Percentiles rank a stretch among this genome's conserved stretches.
These are phyloP conservation scores for Thymelicus acteon DNA, from an alignment of 2,888 invertebrate species.

Conservation along the genomic window DNA sequence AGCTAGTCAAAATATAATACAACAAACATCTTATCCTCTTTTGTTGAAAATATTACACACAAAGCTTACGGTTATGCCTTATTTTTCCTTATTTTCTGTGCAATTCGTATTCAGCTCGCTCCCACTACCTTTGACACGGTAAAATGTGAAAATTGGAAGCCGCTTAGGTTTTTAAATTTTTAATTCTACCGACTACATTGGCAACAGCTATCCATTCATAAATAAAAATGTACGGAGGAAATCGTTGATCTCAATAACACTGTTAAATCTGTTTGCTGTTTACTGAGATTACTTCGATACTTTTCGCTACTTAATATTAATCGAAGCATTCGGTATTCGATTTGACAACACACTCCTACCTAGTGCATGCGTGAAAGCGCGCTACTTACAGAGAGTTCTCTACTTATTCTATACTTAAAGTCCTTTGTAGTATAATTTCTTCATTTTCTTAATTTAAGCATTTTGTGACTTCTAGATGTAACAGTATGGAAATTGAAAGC, in stretches of 20 bases:
- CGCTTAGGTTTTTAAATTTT: slow-evolving; percentile 28
- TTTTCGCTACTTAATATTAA: neutral
- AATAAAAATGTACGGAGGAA: slow-evolving; percentile 19
- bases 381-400: neutral
- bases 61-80: too few relatives aligned
- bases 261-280: slow-evolving; percentile 15
- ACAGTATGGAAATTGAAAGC: neutral
- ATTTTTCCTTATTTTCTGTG: neutral
- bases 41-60: too few relatives aligned
- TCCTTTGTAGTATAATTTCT: too few relatives aligned
- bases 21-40: too few relatives aligned
- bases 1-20: too few relatives aligned
- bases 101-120: slow-evolving; percentile 8
- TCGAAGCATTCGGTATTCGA: slow-evolving; percentile 12
- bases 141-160: slow-evolving; percentile 23
- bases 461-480: too few relatives aligned
- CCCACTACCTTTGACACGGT: slow-evolving; percentile 10
- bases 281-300: slow-evolving; percentile 3
- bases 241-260: slow-evolving; percentile 10
- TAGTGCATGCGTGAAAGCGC: slow-evolving; percentile 8
- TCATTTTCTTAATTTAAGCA: too few relatives aligned
- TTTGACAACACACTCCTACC: neutral
- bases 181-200: slow-evolving; percentile 21
- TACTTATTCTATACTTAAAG: neutral
- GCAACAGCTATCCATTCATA: slow-evolving; percentile 7